Evolutionary conservation across 2,797 vertebrate species (phyloP), one percentile per base, ranked within the genome.

Genomic region (Anguilla pacifica): DNA sequence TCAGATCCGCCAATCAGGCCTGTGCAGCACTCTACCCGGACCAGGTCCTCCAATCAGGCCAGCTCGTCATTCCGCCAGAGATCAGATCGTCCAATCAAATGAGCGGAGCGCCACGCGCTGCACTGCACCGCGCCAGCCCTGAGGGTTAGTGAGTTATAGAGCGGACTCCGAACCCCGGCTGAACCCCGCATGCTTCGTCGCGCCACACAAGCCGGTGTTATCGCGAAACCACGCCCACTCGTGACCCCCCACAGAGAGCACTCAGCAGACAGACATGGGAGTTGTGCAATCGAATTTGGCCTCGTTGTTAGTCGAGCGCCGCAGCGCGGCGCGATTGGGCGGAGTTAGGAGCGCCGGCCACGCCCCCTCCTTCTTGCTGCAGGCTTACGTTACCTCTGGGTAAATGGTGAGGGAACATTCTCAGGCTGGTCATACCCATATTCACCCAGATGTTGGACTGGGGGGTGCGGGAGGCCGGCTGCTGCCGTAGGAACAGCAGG

Each of bases 401-500:
- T 89, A 96, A 96, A 93, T 96, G 96, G 15, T 79, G 97, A 95
- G 98, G 98, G 96, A 98, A 98, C 97, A 98, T 97, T 98, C 97
- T 96, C 96, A 98, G 98, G 97, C 97, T 98, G 97, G 97, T 98
- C 98, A 99, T 99, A 99, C 98, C 98, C 98, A 99, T 99, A 97
- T 99, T 99, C 95, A 99, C 97, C 98, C 98, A 99, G 96, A 99
- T 98, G 97, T 99, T 99, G 92, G 98, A 99, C 95, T 99, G 98
- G 89, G 98, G 98, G 10, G 97, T 96, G 92, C 98, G 97, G 0
- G 97, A 96, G 81, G 97, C 98, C 0, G 97, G 98, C 94, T 99
- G 98, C 93, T 99, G 98, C 89, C 98, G 96, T 89, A 99, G 96
- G 95, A 99, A 99, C 67, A 99, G 97, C 91, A 99, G 97, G 94